Base-by-base conservation (phyloP, 2,797 vertebrate genomes). In the Erethizon dorsatum region DNA sequence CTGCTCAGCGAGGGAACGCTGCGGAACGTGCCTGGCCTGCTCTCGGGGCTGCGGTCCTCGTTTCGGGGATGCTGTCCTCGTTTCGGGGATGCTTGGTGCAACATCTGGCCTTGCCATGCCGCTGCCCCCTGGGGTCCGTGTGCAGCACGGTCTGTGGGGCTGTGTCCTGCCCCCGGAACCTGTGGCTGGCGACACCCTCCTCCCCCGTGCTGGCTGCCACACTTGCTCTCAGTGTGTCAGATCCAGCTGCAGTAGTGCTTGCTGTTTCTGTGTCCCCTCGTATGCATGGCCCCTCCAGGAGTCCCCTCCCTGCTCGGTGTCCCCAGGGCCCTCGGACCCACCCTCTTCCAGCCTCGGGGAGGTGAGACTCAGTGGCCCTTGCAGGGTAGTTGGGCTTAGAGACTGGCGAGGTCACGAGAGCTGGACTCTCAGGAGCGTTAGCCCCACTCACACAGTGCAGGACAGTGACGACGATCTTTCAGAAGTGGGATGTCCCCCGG, bases 331-430 rank as follows among this genome's bases (percentile, higher is more conserved):
- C 75, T 15, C 14, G 18, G 69, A 9, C 28, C 50, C n/a, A 1
- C 31, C n/a, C 26, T 47, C 37, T 52, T 31, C 24, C 10, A 67
- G 20, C 24, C 63, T 57, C 3, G 5, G 28, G 75, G 6, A 9
- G 73, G 26, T 1, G n/a, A 45, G 33, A 2, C 17, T 15, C 56
- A 28, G 63, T 22, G 69, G 61, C 24, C 3, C 3, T 78, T 1
- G 6, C 14, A 0, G 6, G 2, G n/a, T 1, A 6, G 15, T 26
- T 6, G 1, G 15, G 31, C 10, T 28, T 4, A 31, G 52, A 56
- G 78, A 15, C 4, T 13, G 22, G 50, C 6, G 9, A 37, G 57
- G 8, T 56, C 77, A n/a, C 47, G 65, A 12, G 47, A 57, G 24
- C 56, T 12, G 10, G 57, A 24, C 73, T 28, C 33, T 73, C 50